Base-by-base conservation (phyloP, 2,888 invertebrate species). In the Charanyca ferruginea region DNA sequence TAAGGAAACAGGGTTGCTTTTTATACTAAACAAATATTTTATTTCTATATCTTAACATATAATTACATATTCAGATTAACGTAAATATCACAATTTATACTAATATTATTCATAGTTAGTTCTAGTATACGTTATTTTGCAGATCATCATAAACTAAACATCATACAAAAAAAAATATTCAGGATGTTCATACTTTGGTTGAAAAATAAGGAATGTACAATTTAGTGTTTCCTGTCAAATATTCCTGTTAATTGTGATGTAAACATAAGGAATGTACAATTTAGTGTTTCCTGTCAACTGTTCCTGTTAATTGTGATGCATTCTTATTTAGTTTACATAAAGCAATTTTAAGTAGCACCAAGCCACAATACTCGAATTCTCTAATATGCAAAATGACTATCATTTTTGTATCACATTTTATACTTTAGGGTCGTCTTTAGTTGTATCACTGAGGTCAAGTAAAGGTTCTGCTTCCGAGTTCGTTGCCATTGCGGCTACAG, bases 381-480 rank as follows among this genome's bases (percentile, higher is more conserved):
- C 41, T 72, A 66, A 28, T 48, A 52, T 42, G 53, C 57, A 59
- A 68, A 70, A 66, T 66, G n/a, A 70, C 58, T 75, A 66, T 47
- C 55, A 51, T 25, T 67, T 57, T 52, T 57, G 9, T 62, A 71
- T 66, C 64, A 68, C 62, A 57, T 59, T 62, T 87, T 89, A 93
- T 57, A 88, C 94, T 81, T 83, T 87, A 3, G 93, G 93, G 66
- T 93, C 84, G 22, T 79, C 51, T 28, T 71, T 77, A 42, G 55
- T 67, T n/a, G 62, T 76, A 53, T 85, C 84, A 42, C 84, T 79
- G 3, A 66, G 60, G 57, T 86, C 83, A 1, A 94, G 80, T 52
- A 94, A 69, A 1, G 93, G 94, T 68, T 94, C 92, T 0, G 87
- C 90, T 23, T 94, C 94, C 2, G 91, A 90, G 66, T 85, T 88